Evolutionary conservation across 1,140 invertebrate genomes (phyloP), one percentile per base, ranked within the genome.

Genomic region (Cotesia glomerata): DNA sequence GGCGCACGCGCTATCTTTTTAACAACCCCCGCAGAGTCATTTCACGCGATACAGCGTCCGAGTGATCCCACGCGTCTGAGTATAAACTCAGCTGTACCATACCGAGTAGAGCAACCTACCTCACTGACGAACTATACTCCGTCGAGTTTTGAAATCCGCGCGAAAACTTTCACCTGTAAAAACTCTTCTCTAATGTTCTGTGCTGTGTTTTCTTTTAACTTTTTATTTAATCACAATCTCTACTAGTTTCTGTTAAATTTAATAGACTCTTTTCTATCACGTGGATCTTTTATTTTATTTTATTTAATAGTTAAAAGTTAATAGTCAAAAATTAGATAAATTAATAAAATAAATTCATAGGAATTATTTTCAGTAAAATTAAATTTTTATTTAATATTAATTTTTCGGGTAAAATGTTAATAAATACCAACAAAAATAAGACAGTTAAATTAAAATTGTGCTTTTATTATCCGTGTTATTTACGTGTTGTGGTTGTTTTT

Each of bases 1-100:
- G 34, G 69, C 75, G 75, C 75, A 76, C 34, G 75, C 69, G 71
- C 72, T 65, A 54, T 69, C 54, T 52, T 32, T 51, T 71, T 58
- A 76, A 76, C 75, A 75, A 74, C 18, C 65, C 72, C 75, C 72
- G 72, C 75, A 74, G 75, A 72, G 63, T 74, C 75, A 76, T 72
- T 76, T 74, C 69, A 73, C 75, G 72, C 73, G 62, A 52, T 52
- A 69, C 54, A 35, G 32, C 34, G 58, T 45, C 64, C 63, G 54
- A 64, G 51, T 74, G 26, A 61, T 54, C 59, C 26, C 36, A 58
- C 52, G 62, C 39, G 62, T 72, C 35, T 45, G 62, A 26, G 26
- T 26, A 26, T 26, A 26, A 26, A 26, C 26, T 71, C 45, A 13
- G 61, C 5, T 14, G 14, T 45, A 64, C 13, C 39, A 32, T 66